phyloP scores from a whole-genome alignment of 2,797 vertebrate genomes.

The Propithecus deckenii region DNA sequence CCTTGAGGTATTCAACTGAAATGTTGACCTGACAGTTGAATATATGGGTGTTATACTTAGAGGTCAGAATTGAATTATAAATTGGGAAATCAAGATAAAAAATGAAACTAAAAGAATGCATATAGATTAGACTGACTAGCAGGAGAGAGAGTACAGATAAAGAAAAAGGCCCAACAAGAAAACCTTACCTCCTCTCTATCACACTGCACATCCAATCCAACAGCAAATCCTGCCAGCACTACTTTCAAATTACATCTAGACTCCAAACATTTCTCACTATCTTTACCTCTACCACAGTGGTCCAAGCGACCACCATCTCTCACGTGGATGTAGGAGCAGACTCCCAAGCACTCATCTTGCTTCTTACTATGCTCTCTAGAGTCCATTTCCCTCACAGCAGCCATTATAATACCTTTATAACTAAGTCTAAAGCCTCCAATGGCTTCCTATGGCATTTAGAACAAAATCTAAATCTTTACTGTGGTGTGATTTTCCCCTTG shows the following conservation, averaged over 20 bases:
- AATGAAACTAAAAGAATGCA: not conserved
- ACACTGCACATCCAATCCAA: not conserved
- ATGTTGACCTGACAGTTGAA: not conserved
- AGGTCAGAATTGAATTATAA: not conserved
- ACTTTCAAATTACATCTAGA: not conserved
- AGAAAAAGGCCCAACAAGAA: not conserved
- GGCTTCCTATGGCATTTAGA: not conserved
- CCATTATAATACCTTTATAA: not conserved
- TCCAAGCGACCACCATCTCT: not conserved
- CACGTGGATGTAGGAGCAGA: not conserved
- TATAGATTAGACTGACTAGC: not conserved
- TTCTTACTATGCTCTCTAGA: not conserved
- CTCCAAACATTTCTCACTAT: not conserved
- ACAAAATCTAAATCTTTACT: not conserved
- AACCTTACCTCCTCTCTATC: not conserved
- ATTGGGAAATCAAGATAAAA: constrained; percentile 15
- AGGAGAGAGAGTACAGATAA: not conserved
- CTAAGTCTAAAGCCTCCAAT: not conserved
- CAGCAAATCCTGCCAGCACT: not conserved
- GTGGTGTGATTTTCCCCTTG: not conserved
- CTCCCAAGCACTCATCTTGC: not conserved
- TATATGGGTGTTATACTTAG: not conserved
- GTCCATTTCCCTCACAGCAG: not conserved
- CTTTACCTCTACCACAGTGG: not conserved
- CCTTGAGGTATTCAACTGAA: constrained; percentile 14